Evolutionary conservation across 2,797 vertebrate genomes (phyloP), one percentile per base, ranked within the genome.

Genomic region (Sciurus carolinensis): DNA sequence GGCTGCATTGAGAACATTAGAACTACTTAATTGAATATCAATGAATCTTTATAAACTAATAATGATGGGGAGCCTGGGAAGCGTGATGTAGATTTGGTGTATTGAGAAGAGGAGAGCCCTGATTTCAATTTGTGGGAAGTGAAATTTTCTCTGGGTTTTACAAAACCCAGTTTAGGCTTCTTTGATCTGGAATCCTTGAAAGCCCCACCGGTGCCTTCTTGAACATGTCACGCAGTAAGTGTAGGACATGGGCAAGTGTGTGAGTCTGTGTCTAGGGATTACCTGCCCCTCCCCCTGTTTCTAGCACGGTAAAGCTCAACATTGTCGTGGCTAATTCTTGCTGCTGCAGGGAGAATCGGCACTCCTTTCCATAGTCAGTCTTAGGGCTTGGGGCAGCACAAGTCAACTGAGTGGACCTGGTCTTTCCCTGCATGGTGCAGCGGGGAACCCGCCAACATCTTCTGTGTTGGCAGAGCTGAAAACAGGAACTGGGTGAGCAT

Each of bases 1-100:
- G 93, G 80, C 90, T 96, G 88, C 93, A 97, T 90, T 96, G 96
- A 97, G 97, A 98, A 98, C 97, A 92, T 97, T 98, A 96, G 87
- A 96, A 96, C 96, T 97, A 97, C 95, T 98, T 97, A 96, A 97
- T 91, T 97, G 97, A 98, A 98, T 98, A 98, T 97, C 97, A 98
- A 97, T 98, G 96, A 98, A 97, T 97, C 95, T 96, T 97, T 72
- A 97, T 95, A 81, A 96, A 93, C 97, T 96, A 98, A 97, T 98
- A 97, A 96, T 94, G 95, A 96, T 87, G 62, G 91, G 87, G 95
- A 96, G 82, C 94, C 95, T 90, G n/a, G 95, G 96, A 98, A 98
- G 90, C 67, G 9, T 73, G 24, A 81, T 95, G 93, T 93, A 94
- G 87, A 85, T 96, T 92, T 97, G 77, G 85, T 42, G 28, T 42